A percentile compares a stretch with the other conserved stretches of the same genome.
These are phyloP conservation scores for Anastatus disparis DNA, from an alignment of 1,140 invertebrate species.

Conservation along the genomic window DNA sequence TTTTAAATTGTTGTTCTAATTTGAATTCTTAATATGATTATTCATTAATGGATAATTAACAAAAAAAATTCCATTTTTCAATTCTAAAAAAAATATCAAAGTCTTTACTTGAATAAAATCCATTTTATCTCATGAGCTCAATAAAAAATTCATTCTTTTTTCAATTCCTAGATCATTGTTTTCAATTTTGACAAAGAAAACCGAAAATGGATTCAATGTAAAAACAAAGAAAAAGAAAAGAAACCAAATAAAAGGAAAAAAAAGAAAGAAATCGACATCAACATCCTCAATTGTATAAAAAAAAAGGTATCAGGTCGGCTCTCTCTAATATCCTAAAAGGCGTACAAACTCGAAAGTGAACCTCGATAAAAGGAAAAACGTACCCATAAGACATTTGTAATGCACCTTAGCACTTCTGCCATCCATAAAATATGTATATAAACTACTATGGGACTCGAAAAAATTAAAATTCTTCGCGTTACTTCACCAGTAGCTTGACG, in stretches of 20 bases:
- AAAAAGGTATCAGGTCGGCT: neutral
- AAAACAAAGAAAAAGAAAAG: neutral
- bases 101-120: too few species aligned
- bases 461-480: conserved; percentile 66
- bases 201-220: neutral
- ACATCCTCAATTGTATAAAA: neutral
- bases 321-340: conserved; percentile 8
- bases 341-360: conserved; percentile 56
- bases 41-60: too few species aligned
- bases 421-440: too few species aligned
- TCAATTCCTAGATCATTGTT: too few species aligned
- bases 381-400: conserved; percentile 46
- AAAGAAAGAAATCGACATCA: neutral
- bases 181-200: too few species aligned
- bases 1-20: too few species aligned
- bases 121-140: too few species aligned
- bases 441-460: too few species aligned
- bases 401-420: conserved; percentile 44
- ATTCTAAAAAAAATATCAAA: too few species aligned
- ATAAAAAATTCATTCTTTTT: too few species aligned
- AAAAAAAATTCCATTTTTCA: too few species aligned
- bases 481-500: conserved; percentile 44
- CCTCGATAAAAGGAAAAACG: conserved; percentile 60
- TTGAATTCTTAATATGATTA: too few species aligned
- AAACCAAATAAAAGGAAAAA: conserved; percentile 7